Base-by-base conservation (phyloP, 1,140 invertebrate genomes). In the Bombus balteatus region DNA sequence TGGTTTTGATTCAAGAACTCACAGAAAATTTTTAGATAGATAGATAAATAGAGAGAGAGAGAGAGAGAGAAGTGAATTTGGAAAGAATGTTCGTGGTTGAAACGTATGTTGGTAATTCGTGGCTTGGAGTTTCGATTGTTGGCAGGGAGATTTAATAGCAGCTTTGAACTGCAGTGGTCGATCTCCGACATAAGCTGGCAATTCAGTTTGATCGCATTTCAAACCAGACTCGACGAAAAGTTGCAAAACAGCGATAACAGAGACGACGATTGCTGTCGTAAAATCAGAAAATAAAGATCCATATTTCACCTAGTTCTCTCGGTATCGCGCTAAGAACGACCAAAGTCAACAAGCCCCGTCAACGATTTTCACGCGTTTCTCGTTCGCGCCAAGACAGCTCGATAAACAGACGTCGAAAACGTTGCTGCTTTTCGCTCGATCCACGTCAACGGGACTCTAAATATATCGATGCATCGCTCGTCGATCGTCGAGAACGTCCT, bases 401-500 rank as follows among this genome's bases (percentile, higher is more conserved):
- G 57, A 37, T 32, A 65, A 82, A 82, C 72, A 43, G 39, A 28
- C 37, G 47, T 53, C 47, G 47, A 22, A 22, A 53, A 53, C 47
- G 47, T 53, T 5, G 8, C 9, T 8, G 47, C 47, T 28, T 57
- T 37, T 15, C 43, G n/a, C n/a, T 6, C 77, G 77, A 28, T 43
- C 22, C 62, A 13, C 41, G 77, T 79, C 59, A 41, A 79, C 13
- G 22, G 18, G 0, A 34, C 77, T 80, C 65, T 47, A 80, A 80
- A 80, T 70, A 70, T 70, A 77, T 41, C 75, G 32, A 75, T 47
- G 73, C 41, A n/a, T 12, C 13, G 59, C 18, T 12, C 39, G 59
- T 34, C 57, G 3, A 62, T 65, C 39, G 10, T 65, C n/a, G 37
- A 57, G 32, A 13, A 57, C 43, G 73, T 74, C 73, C 73, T 53